Conservation (phyloP, 2,113 vertebrate genomes). For the Aegithalos caudatus region DNA sequence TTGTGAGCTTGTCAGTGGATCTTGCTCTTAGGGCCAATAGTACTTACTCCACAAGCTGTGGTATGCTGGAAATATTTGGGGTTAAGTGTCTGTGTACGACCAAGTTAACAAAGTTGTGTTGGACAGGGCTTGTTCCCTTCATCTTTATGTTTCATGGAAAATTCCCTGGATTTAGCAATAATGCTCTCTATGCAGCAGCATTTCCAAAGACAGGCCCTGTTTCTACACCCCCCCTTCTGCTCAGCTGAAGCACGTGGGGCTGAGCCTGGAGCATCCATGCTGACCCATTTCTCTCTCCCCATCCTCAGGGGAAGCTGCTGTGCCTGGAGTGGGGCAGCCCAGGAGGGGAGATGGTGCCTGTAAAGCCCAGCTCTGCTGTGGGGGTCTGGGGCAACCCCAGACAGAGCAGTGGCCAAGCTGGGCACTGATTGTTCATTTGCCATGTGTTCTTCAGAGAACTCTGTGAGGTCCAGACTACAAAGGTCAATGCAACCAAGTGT, state of each 20-base stretch:
- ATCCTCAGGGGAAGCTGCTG: background rate
- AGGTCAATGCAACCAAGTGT: rapidly evolving
- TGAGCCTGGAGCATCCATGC: rapidly evolving
- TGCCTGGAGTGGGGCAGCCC: background rate
- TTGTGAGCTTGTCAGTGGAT: background rate
- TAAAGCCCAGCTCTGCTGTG: background rate
- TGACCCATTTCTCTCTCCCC: rapidly evolving
- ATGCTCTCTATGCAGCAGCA: rapidly evolving
- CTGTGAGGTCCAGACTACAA: background rate
- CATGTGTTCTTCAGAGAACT: background rate
- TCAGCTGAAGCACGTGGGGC: background rate
- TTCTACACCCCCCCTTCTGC: rapidly evolving
- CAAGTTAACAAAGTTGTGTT: background rate
- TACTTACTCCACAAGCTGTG: background rate
- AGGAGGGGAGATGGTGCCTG: background rate
- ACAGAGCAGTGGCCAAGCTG: background rate
- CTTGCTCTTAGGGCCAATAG: rapidly evolving
- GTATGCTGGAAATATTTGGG: background rate
- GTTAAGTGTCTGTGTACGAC: background rate
- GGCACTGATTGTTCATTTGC: background rate
- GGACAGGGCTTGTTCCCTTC: background rate
- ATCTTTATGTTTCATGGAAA: background rate
- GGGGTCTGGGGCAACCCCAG: background rate
- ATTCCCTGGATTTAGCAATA: background rate
- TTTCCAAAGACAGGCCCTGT: background rate